Evolutionary conservation across 1,140 invertebrate genomes (phyloP).

Genomic region (Micrasema minimum): DNA sequence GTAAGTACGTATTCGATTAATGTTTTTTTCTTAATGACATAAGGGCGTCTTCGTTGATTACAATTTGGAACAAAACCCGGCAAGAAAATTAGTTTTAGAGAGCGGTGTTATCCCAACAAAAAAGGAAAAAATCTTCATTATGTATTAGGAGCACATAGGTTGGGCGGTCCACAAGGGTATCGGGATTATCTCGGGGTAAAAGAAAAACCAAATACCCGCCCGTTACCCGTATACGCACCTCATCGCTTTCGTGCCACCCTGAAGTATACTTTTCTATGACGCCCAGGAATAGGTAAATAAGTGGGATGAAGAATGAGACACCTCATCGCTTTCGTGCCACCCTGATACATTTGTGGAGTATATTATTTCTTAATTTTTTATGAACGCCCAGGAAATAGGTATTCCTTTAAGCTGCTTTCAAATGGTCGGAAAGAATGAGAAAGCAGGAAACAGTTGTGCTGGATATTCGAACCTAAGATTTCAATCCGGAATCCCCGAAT

Average conservation of each 20-base stretch:
- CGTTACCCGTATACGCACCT: not conserved
- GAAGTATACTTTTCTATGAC: too few species aligned
- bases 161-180: slow-evolving; percentile 22
- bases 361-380: not conserved
- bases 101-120: not conserved
- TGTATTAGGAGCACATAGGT: slow-evolving; percentile 32
- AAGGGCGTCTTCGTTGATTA: not conserved
- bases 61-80: not conserved
- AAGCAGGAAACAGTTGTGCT: too few species aligned
- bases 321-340: slow-evolving; percentile 19
- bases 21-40: too few species aligned
- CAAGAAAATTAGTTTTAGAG: slow-evolving; percentile 12
- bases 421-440: too few species aligned
- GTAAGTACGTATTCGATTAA: too few species aligned
- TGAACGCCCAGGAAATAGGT: too few species aligned
- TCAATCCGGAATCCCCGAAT: too few species aligned
- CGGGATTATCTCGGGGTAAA: slow-evolving; percentile 25
- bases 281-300: too few species aligned
- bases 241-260: slow-evolving; percentile 19
- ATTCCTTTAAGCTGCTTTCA: too few species aligned
- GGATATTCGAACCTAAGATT: too few species aligned
- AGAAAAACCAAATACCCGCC: slow-evolving; percentile 14
- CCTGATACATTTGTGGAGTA: not conserved
- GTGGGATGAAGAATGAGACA: too few species aligned
- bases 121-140: slow-evolving; percentile 19